Evolutionary conservation across 1,140 invertebrate genomes (phyloP).

Genomic region (Megathymus violae): DNA sequence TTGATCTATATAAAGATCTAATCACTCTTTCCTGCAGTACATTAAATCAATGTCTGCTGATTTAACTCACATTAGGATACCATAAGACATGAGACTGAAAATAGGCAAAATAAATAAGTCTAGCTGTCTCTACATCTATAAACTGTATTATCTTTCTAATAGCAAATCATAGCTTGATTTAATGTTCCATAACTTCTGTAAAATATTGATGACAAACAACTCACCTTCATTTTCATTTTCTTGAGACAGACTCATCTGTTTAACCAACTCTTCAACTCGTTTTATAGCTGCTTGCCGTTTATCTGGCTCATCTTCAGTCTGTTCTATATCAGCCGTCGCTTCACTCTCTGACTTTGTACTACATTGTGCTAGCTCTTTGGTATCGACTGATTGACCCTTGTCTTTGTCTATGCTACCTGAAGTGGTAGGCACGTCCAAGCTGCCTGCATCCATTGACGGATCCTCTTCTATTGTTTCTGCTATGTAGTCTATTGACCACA

Average conservation of each 20-base stretch:
- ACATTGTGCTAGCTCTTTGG: constrained; percentile 49
- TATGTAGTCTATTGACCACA: constrained; percentile 98
- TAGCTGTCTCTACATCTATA: too few relatives aligned
- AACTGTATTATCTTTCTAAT: too few relatives aligned
- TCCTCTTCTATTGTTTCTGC: constrained; percentile 89
- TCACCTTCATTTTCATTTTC: constrained; percentile 86
- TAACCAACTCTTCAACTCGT: constrained; percentile 88
- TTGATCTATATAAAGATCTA: too few relatives aligned
- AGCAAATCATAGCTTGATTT: too few relatives aligned
- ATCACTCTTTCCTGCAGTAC: too few relatives aligned
- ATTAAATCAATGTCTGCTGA: too few relatives aligned
- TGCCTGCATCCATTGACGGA: constrained; percentile 56
- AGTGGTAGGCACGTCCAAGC: constrained; percentile 58
- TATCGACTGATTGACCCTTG: constrained; percentile 39
- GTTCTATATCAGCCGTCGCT: constrained; percentile 44
- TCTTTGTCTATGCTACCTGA: constrained; percentile 72
- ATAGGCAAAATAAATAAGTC: too few relatives aligned
- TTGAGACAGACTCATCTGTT: constrained; percentile 91
- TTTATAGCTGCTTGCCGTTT: constrained; percentile 76
- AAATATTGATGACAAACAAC: too few relatives aligned
- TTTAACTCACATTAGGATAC: too few relatives aligned
- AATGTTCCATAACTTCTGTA: too few relatives aligned
- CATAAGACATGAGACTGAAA: too few relatives aligned
- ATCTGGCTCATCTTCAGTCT: constrained; percentile 53
- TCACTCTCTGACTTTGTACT: constrained; percentile 48